Conservation (phyloP, 1,140 invertebrate species). For the Drosophila subpulchrella region DNA sequence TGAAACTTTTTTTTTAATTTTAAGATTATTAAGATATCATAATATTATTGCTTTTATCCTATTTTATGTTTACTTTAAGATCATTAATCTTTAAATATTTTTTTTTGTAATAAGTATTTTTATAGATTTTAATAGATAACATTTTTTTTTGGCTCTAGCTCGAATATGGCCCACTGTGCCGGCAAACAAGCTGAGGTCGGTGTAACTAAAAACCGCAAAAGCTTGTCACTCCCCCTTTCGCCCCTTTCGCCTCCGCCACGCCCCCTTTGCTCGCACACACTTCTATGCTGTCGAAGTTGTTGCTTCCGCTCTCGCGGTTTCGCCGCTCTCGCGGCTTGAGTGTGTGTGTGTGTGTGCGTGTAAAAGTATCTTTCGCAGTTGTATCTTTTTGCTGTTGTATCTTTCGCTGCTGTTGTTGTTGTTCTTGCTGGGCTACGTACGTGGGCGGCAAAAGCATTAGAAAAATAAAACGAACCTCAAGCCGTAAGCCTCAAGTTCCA, state of each 20-base stretch:
- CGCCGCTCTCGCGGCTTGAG: constrained; percentile 14
- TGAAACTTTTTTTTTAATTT: neutral
- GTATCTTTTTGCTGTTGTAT: constrained; percentile 27
- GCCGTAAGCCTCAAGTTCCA: constrained; percentile 52
- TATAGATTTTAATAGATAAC: neutral
- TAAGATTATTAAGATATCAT: no score
- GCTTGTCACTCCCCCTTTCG: constrained; percentile 55
- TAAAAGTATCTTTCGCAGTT: constrained; percentile 69
- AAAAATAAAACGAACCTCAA: constrained; percentile 64
- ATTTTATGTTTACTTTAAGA: neutral
- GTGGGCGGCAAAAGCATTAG: constrained; percentile 70
- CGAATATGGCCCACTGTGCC: constrained; percentile 53
- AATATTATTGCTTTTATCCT: neutral
- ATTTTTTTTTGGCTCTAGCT: neutral
- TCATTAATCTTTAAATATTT: no score
- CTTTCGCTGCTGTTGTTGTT: constrained; percentile 35
- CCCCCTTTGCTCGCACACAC: constrained; percentile 17
- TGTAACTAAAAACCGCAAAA: constrained; percentile 81
- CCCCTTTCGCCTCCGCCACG: constrained; percentile 37
- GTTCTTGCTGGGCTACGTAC: constrained; percentile 42
- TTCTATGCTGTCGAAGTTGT: constrained; percentile 61
- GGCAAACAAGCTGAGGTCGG: constrained; percentile 55
- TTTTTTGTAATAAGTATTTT: neutral
- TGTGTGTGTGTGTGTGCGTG: constrained; percentile 20
- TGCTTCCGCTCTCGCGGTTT: constrained; percentile 71